Conservation (phyloP, 2,797 vertebrate genomes). For the Euthynnus affinis region DNA sequence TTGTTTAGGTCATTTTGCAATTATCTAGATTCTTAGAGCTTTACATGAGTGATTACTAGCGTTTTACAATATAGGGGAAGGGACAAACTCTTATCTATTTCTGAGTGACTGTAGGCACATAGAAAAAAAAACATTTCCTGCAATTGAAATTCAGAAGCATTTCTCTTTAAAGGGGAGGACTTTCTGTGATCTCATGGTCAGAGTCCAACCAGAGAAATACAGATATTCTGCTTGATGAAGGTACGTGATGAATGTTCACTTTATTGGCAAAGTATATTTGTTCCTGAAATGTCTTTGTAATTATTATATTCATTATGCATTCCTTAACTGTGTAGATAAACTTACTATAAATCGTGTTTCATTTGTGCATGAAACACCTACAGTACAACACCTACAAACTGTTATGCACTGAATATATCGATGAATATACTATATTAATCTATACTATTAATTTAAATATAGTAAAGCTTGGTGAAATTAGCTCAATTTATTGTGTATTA, state of each 20-base stretch:
- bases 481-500: not conserved
- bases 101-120: not conserved
- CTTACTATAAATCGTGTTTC: not conserved
- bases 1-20: no score
- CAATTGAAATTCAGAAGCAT: slow-evolving; percentile 5
- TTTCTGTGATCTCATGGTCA: slow-evolving; percentile 53
- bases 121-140: not conserved
- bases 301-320: not conserved
- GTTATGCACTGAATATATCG: not conserved
- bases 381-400: not conserved
- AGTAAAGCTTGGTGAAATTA: not conserved
- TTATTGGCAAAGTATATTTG: not conserved
- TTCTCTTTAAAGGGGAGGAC: slow-evolving; percentile 66
- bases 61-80: not conserved
- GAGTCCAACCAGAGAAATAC: slow-evolving; percentile 56
- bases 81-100: not conserved
- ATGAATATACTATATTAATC: not conserved
- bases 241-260: slow-evolving; percentile 41
- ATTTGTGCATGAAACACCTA: no score
- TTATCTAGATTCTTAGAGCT: no score
- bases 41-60: no score
- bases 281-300: not conserved
- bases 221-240: slow-evolving; percentile 36
- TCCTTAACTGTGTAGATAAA: not conserved
- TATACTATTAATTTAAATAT: not conserved